phyloP scores from a whole-genome alignment of 2,797 vertebrate species.

The Gymnocypris eckloni region DNA sequence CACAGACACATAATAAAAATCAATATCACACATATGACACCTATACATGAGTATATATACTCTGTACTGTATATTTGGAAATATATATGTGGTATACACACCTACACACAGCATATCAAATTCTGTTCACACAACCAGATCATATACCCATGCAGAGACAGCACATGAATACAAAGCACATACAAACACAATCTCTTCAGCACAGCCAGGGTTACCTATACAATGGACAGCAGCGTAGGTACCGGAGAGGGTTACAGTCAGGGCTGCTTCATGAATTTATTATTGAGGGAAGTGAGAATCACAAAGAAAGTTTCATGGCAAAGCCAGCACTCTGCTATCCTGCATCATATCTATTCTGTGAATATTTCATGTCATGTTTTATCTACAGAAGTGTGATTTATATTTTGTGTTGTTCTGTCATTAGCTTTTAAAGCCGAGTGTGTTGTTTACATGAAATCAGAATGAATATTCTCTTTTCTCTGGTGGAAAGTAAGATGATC shows the following conservation, averaged over 20 bases:
- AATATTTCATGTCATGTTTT: slow-evolving; percentile 43
- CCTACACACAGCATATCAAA: slow-evolving; percentile 38
- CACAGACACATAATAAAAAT: slow-evolving; percentile 11
- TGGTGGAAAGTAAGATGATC: slow-evolving; percentile 8
- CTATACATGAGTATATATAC: slow-evolving; percentile 12
- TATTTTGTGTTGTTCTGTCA: slow-evolving; percentile 23
- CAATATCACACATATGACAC: slow-evolving; percentile 3
- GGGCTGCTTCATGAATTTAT: slow-evolving; percentile 47
- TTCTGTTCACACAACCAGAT: slow-evolving; percentile 34
- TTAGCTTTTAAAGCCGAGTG: slow-evolving; percentile 14
- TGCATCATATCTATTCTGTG: not conserved
- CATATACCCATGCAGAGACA: slow-evolving; percentile 35
- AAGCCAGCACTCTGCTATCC: slow-evolving; percentile 4
- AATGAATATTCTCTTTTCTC: not conserved
- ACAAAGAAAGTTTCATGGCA: slow-evolving; percentile 49
- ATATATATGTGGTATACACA: slow-evolving; percentile 32
- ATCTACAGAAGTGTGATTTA: slow-evolving; percentile 10
- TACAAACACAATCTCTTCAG: slow-evolving; percentile 46
- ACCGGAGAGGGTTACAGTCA: slow-evolving; percentile 36
- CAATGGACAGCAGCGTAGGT: slow-evolving; percentile 35
- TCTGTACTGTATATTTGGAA: slow-evolving; percentile 4
- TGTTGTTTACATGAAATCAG: not conserved
- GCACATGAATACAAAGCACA: slow-evolving; percentile 33
- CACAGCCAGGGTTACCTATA: slow-evolving; percentile 39
- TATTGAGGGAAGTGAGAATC: slow-evolving; percentile 50